A percentile compares a stretch with the other conserved stretches of the same genome.
Evolutionary conservation across 2,113 vertebrate species (phyloP).

Genomic region (Ailuropoda melanoleuca): DNA sequence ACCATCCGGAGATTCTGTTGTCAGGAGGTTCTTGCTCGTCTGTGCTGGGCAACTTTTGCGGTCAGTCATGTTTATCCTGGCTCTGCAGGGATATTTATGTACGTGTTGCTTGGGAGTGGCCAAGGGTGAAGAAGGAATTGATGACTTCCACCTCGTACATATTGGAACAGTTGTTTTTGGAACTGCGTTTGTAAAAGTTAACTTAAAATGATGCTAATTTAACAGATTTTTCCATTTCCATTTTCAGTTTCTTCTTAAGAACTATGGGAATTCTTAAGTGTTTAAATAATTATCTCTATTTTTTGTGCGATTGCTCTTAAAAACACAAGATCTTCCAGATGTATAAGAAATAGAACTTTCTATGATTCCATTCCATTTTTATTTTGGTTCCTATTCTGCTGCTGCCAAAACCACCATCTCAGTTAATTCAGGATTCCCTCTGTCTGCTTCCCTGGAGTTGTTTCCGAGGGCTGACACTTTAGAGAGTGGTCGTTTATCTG

Average conservation of each 20-base stretch:
- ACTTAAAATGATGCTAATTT: background rate
- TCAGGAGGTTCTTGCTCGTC: background rate
- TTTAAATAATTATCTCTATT: background rate
- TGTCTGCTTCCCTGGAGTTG: too few relatives aligned
- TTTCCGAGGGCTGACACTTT: background rate
- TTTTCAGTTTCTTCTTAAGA: background rate
- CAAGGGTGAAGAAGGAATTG: background rate
- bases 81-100: background rate
- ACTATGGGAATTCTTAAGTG: background rate
- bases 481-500: background rate
- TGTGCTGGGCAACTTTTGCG: background rate
- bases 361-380: background rate
- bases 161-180: background rate
- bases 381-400: background rate
- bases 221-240: background rate
- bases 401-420: background rate
- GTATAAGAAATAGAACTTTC: conserved; percentile 8
- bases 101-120: background rate
- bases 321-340: background rate
- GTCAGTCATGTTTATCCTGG: background rate
- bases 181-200: background rate
- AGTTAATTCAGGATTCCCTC: background rate
- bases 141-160: background rate
- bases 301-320: background rate
- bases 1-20: background rate